Conservation (phyloP, 1,140 invertebrate species). For the Cydia pomonella region DNA sequence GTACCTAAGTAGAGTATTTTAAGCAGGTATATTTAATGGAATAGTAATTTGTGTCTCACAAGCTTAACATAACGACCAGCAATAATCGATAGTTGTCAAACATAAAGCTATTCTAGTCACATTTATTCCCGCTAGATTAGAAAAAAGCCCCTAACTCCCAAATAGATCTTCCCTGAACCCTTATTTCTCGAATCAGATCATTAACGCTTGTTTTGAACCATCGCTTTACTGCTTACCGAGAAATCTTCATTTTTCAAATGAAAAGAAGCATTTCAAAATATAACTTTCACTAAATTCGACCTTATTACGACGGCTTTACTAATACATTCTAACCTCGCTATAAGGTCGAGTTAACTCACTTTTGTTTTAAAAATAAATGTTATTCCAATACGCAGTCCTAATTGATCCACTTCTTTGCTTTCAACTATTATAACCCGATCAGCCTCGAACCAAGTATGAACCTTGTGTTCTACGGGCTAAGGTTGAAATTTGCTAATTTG, state of each 20-base stretch:
- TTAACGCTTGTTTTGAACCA: constrained; percentile 30
- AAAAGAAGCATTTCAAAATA: background rate
- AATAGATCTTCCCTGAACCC: constrained; percentile 16
- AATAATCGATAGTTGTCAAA: constrained; percentile 16
- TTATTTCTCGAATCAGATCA: constrained; percentile 28
- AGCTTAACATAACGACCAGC: background rate
- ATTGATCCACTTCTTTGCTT: constrained; percentile 29
- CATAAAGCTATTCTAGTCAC: background rate
- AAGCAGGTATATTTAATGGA: background rate
- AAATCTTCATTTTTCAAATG: background rate
- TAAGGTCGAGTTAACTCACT: background rate
- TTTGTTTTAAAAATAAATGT: constrained; percentile 21
- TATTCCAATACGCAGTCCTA: constrained; percentile 25
- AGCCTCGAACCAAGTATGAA: background rate
- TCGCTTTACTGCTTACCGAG: constrained; percentile 19
- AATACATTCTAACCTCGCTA: background rate
- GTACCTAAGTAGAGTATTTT: too few relatives aligned
- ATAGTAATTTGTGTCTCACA: background rate
- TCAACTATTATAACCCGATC: constrained; percentile 22
- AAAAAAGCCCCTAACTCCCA: constrained; percentile 16
- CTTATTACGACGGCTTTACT: background rate
- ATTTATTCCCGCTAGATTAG: constrained; percentile 11
- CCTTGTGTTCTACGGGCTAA: background rate
- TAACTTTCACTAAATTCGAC: background rate
- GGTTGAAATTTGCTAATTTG: constrained; percentile 26